Percentiles rank a stretch among this genome's conserved stretches.
phyloP scores from a whole-genome alignment of 2,888 invertebrate genomes.

The Eumerus sabulonum region DNA sequence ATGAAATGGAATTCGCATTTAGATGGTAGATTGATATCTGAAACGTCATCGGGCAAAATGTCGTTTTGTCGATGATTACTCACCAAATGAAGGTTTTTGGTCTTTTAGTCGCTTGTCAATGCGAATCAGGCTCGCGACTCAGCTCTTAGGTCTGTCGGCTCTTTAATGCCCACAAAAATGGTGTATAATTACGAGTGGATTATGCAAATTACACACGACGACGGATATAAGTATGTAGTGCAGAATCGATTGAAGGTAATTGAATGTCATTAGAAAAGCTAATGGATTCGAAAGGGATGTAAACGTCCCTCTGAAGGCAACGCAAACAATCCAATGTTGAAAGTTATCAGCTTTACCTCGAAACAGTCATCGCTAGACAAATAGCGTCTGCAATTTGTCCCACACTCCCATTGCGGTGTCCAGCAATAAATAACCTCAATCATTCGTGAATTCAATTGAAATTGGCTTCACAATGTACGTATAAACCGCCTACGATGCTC shows the following conservation, averaged over 20 bases:
- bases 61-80: constrained; percentile 51
- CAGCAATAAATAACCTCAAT: constrained; percentile 56
- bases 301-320: neutral
- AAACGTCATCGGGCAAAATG: constrained; percentile 28
- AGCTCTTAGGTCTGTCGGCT: constrained; percentile 13
- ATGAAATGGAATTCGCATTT: constrained; percentile 55
- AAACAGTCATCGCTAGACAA: no score
- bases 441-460: constrained; percentile 57
- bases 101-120: constrained; percentile 49
- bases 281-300: neutral
- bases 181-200: constrained; percentile 55
- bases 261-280: neutral
- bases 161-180: constrained; percentile 31
- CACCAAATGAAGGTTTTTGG: constrained; percentile 8
- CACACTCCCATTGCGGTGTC: constrained; percentile 35
- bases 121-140: constrained; percentile 33
- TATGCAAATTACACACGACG: constrained; percentile 44
- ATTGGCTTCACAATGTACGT: neutral
- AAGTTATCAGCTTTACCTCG: no score
- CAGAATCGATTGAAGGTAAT: neutral
- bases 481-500: constrained; percentile 4
- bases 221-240: neutral
- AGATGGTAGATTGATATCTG: constrained; percentile 58
- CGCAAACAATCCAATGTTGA: no score
- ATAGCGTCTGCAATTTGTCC: constrained; percentile 39